Base-by-base conservation (phyloP, 2,888 invertebrate genomes). In the Mystacides longicornis region DNA sequence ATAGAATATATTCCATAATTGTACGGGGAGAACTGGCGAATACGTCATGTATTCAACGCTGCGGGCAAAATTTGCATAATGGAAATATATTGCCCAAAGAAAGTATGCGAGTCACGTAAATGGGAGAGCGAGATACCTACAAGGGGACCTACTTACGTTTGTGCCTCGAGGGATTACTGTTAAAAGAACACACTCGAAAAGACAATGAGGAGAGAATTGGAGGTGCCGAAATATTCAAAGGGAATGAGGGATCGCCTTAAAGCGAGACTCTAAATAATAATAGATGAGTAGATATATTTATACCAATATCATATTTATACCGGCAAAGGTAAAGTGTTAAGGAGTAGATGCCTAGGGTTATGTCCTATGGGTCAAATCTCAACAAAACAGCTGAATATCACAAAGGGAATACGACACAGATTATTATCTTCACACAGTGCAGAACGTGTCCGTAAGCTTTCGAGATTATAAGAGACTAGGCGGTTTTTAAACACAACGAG, bases 41-140 rank as follows among this genome's bases (percentile, higher is more conserved):
- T n/a, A 14, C 4, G 37, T 16, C n/a, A 14, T n/a, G 37, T 14
- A 37, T 37, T 37, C 7, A 37, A 37, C 37, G 37, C 14, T 37
- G 37, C 52, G 48, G 49, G 37, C 37, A 56, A 49, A 53, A 56
- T 50, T 56, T 56, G 27, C 56, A 56, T 53, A 52, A 20, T 33
- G 33, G 21, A 53, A 43, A 48, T 50, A 52, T 49, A 56, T 56
- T 43, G 37, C 47, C 23, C 22, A 50, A 56, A 53, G 49, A 52
- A 51, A 42, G 50, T 56, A 53, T 56, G 56, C 33, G 19, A 53
- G 56, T 56, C 53, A 56, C 50, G 56, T 51, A 56, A 45, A 46
- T 23, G 53, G 21, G 50, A 42, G 21, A 23, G 27, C 19, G 22
- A 27, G 52, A 49, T 23, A 45, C 5, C 43, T 11, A 27, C 11